Evolutionary conservation across 2,113 vertebrate genomes (phyloP), one percentile per base, ranked within the genome.

Genomic region (Trachemys scripta): DNA sequence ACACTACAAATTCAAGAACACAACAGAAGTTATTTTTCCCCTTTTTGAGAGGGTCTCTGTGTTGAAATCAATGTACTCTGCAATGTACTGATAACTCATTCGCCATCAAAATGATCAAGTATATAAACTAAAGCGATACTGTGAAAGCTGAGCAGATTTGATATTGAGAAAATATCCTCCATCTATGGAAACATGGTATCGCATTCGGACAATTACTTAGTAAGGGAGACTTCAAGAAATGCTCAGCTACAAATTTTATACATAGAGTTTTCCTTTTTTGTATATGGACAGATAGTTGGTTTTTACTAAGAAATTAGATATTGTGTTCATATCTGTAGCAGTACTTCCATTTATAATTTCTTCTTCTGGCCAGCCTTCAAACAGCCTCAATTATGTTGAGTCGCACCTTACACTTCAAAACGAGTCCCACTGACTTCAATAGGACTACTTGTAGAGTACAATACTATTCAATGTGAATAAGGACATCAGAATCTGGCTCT

Each of bases 61-160:
- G 95, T 95, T 97, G 96, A 96, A 97, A 97, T 96, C 96, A 88
- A 96, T 96, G 96, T 91, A 95, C 95, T 47, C 25, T 95, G 97
- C 96, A 97, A 97, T 81, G 94, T 97, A 95, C 96, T 95, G 96
- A 97, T 97, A 97, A 96, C 96, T 97, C 96, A 97, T 97, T 97
- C 93, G 93, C 95, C 90, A 97, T 97, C 95, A 90, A 87, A 97
- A 94, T 90, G 95, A 96, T 93, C 91, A 94, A 95, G 97, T 92
- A 97, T 90, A 96, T 96, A 95, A 97, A 97, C 96, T 94, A 96
- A 97, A 97, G 95, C 94, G 96, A 96, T 97, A 96, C 95, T 97
- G 95, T 91, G 96, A 97, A 97, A 97, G 96, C 96, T 95, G 85
- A 96, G 89, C 87, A 49, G 96, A 97, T 89, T 57, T 96, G 96